Evolutionary conservation across 2,113 vertebrate species (phyloP), one percentile per base, ranked within the genome.

Genomic region (Glaucomys volans): DNA sequence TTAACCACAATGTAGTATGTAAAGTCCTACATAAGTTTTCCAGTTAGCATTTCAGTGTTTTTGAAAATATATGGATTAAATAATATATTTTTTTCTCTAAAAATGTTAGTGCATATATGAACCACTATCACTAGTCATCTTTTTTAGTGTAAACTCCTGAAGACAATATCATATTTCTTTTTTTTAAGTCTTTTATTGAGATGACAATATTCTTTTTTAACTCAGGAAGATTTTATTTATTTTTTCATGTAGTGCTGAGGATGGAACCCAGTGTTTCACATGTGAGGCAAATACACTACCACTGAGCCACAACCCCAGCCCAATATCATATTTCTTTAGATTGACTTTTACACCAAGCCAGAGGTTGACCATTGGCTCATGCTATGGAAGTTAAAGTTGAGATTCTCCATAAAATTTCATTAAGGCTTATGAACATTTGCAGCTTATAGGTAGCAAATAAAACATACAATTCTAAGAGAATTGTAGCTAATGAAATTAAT

Each of bases 311-410:
- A 47, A 47, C 44, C 44, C 44, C 44, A 47, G 44, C 44, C 44
- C 69, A 90, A 0, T 72, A 75, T 44, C 47, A 79, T 50, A 74
- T 88, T 62, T 82, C n/a, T 77, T 91, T 35, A 86, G 26, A 66
- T 59, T 52, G 66, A 75, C 50, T 83, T 87, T 69, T 71, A 57
- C 4, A 84, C 20, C 18, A n/a, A 47, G 50, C 17, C 42, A 79
- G n/a, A n/a, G n/a, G n/a, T n/a, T n/a, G n/a, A n/a, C n/a, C n/a
- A n/a, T n/a, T n/a, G n/a, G n/a, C n/a, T n/a, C n/a, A n/a, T n/a
- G n/a, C n/a, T n/a, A n/a, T n/a, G n/a, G 54, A 94, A 59, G 44
- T 52, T 84, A 50, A 72, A 93, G 50, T 84, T 91, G 83, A 93
- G 30, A 94, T 47, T 85, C 40, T 85, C 79, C 44, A 87, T 66